Conservation (phyloP, 2,888 invertebrate genomes). For the Congeria kusceri region DNA sequence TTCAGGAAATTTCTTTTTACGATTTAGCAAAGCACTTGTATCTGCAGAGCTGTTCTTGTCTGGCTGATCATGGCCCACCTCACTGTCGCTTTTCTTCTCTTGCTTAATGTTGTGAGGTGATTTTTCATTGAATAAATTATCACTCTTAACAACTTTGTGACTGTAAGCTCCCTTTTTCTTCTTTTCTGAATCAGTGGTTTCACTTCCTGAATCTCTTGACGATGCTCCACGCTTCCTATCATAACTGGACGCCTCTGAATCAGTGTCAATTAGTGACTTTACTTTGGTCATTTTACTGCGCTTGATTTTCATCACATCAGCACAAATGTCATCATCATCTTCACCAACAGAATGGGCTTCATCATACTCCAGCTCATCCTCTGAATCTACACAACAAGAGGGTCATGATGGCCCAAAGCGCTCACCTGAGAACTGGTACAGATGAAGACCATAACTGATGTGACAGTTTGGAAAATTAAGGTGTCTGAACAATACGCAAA, state of each 20-base stretch:
- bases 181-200: constrained; percentile 52
- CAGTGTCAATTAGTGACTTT: constrained; percentile 13
- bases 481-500: no score
- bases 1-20: background rate
- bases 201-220: constrained; percentile 34
- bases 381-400: no score
- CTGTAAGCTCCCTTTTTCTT: constrained; percentile 32
- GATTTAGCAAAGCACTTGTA: no score
- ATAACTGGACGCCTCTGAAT: constrained; percentile 20
- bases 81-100: background rate
- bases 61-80: background rate
- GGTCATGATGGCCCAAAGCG: no score
- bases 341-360: background rate
- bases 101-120: constrained; percentile 16
- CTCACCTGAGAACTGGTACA: no score
- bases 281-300: constrained; percentile 10
- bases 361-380: no score
- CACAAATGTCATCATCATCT: constrained; percentile 18
- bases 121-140: constrained; percentile 11
- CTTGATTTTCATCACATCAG: constrained; percentile 22
- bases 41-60: no score
- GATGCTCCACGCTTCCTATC: constrained; percentile 9
- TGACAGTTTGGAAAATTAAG: no score
- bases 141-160: background rate
- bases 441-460: no score